Conservation (phyloP, 2,113 vertebrate genomes). For the human (Homo sapiens) region DNA sequence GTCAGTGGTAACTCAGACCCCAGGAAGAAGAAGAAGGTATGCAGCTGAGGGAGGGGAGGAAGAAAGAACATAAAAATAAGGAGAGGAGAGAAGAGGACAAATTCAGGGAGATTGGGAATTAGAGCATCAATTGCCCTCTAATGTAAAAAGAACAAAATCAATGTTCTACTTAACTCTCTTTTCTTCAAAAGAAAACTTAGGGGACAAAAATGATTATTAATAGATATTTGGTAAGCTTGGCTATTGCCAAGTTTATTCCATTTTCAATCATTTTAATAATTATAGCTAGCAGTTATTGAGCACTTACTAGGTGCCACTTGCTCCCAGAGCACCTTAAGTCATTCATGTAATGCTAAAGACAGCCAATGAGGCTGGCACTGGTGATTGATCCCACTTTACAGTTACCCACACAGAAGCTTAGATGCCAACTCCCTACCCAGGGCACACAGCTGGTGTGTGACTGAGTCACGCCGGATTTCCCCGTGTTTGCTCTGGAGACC, state of each 20-base stretch:
- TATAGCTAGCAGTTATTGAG: not conserved
- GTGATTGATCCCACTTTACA: not conserved
- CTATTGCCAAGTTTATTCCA: not conserved
- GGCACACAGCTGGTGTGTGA: not conserved
- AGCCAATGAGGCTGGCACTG: not conserved
- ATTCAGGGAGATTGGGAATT: not conserved
- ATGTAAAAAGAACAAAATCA: not conserved
- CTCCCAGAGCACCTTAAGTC: not conserved
- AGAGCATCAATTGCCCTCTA: not conserved
- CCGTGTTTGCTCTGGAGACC: fast-evolving
- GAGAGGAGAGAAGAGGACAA: not conserved
- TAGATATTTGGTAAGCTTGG: not conserved
- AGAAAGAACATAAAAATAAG: not conserved
- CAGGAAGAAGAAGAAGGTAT: not conserved
- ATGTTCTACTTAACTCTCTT: not conserved
- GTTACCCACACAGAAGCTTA: not conserved
- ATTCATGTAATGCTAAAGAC: not conserved
- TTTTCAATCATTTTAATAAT: not conserved
- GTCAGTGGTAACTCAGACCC: not conserved
- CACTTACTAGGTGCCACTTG: no score
- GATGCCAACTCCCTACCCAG: not conserved
- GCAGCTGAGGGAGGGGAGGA: no score
- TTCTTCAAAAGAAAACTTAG: not conserved
- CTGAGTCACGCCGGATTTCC: not conserved
- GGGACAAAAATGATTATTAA: not conserved